Evolutionary conservation across 1,140 invertebrate genomes (phyloP), one percentile per base, ranked within the genome.

Genomic region (Drosophila obscura): DNA sequence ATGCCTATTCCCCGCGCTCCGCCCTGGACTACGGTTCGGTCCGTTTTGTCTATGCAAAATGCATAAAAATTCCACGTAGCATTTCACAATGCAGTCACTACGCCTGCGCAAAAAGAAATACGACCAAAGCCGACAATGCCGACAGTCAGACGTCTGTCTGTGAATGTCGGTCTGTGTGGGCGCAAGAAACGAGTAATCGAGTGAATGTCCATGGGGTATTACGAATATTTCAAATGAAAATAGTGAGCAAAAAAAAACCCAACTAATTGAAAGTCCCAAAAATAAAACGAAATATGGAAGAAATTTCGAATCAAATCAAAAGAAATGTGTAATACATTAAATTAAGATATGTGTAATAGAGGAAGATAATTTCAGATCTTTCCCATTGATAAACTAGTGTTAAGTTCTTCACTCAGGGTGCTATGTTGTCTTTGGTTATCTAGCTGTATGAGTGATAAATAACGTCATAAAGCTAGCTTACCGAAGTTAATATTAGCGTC

Each of bases 391-490:
- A 52, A 35, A 43, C 31, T 31, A 49, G 58, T 50, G 50, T 77
- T 16, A 26, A 48, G 51, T 44, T 45, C 44, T 48, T 7, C 11
- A 71, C 73, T 64, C 64, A 80, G 73, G 82, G 90, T 88, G 87
- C 84, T 92, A 92, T 90, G 89, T 92, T 92, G 77, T 92, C 91
- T 92, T 92, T 92, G 91, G 91, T 92, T 92, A 91, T 92, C 91
- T 92, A 92, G 91, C 91, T 92, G 91, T 92, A 92, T 92, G 91
- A 92, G 91, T 92, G 88, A 91, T 88, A 90, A 80, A 79, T 90
- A 90, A 91, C 91, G 90, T 92, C 91, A 92, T 92, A 92, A 92
- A 92, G 91, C 91, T 92, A 92, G 90, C 90, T 92, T 92, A 92
- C 91, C 91, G 91, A 92, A 91, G 91, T 92, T 92, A 91, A 92